Percentiles rank a stretch among this genome's conserved stretches.
phyloP scores from a whole-genome alignment of 2,888 invertebrate species.

The Nemotelus pantherinus region DNA sequence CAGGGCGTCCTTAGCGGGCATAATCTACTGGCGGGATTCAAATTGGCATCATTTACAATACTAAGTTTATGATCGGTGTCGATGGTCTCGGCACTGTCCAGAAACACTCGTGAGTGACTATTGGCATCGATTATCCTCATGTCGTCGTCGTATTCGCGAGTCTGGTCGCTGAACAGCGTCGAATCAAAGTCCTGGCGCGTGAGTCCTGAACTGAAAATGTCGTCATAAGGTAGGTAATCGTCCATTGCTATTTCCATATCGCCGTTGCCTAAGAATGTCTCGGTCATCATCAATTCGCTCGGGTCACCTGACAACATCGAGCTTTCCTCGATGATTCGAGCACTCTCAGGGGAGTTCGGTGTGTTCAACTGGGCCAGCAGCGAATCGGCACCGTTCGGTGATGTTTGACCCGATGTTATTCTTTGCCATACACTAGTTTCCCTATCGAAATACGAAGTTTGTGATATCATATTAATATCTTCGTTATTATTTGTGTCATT shows the following conservation, averaged over 20 bases:
- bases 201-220: no score
- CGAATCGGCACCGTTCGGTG: slow-evolving; percentile 30
- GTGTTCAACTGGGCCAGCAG: slow-evolving; percentile 43
- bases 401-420: slow-evolving; percentile 6
- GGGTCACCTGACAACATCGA: slow-evolving; percentile 60
- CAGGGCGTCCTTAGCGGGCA: background rate
- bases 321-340: slow-evolving; percentile 67
- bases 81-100: slow-evolving; percentile 3
- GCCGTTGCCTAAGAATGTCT: slow-evolving; percentile 34
- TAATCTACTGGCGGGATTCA: slow-evolving; percentile 46
- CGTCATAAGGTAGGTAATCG: no score
- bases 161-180: background rate
- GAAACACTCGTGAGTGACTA: slow-evolving; percentile 6
- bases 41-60: slow-evolving; percentile 46
- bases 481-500: slow-evolving; percentile 38
- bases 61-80: slow-evolving; percentile 40
- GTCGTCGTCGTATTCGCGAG: slow-evolving; percentile 44
- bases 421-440: background rate
- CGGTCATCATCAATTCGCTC: slow-evolving; percentile 45
- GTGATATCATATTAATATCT: slow-evolving; percentile 21
- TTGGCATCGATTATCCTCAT: slow-evolving; percentile 36
- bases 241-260: background rate
- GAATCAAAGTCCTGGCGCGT: no score
- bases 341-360: slow-evolving; percentile 88
- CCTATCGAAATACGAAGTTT: background rate